phyloP scores from a whole-genome alignment of 2,888 invertebrate species.

The Entomobrya multifasciata region DNA sequence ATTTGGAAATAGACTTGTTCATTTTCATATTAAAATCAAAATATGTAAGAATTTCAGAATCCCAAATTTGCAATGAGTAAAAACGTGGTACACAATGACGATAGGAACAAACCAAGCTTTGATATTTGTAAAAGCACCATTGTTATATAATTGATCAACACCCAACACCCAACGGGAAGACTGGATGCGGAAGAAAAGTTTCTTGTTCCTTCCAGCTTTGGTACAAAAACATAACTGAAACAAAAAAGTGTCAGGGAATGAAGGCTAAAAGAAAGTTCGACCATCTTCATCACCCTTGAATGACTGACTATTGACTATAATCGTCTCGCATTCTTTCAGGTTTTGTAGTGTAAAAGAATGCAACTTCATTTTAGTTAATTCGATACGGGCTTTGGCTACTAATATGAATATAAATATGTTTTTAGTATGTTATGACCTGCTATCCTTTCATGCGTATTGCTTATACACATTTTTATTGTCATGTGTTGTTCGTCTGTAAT shows the following conservation, averaged over 20 bases:
- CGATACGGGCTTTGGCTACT: no score
- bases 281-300: background rate
- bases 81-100: no score
- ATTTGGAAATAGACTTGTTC: constrained; percentile 39
- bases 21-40: constrained; percentile 35
- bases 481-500: no score
- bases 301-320: no score
- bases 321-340: no score
- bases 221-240: constrained; percentile 37
- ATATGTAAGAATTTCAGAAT: no score
- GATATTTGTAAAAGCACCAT: constrained; percentile 20
- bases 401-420: no score
- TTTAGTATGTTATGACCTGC: background rate
- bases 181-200: background rate
- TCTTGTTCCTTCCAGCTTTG: background rate
- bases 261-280: background rate
- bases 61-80: no score
- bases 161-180: background rate
- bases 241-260: constrained; percentile 49
- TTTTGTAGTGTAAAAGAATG: background rate
- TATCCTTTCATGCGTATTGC: no score
- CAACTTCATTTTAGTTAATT: constrained; percentile 24
- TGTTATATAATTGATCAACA: no score
- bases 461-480: no score
- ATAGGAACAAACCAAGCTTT: no score